Conservation (phyloP, 2,113 vertebrate genomes). For the Gobiocypris rarus region DNA sequence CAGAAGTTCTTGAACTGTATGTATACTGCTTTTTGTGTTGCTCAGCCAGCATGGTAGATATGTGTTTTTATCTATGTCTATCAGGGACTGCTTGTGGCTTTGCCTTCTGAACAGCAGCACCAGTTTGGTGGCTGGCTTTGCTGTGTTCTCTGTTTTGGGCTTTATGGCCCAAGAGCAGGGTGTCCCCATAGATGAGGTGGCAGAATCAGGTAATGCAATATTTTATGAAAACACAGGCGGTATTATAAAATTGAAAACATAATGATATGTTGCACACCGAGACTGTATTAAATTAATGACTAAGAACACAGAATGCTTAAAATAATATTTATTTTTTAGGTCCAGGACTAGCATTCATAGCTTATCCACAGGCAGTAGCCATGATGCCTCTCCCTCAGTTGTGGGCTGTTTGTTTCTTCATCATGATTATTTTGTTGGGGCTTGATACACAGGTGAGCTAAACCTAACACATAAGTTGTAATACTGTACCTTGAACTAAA, state of each 20-base stretch:
- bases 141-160: slow-evolving; percentile 78
- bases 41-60: not conserved
- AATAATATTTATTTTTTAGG: slow-evolving; percentile 58
- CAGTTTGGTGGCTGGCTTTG: slow-evolving; percentile 78
- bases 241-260: not conserved
- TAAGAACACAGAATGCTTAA: not conserved
- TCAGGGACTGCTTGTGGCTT: slow-evolving; percentile 74
- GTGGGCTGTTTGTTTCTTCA: slow-evolving; percentile 8
- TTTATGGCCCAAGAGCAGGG: slow-evolving; percentile 79
- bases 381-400: slow-evolving; percentile 78
- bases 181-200: slow-evolving; percentile 72
- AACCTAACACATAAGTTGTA: not conserved
- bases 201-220: slow-evolving; percentile 73
- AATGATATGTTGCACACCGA: not conserved
- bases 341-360: slow-evolving; percentile 67
- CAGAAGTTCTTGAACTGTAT: not conserved
- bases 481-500: not conserved
- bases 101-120: slow-evolving; percentile 76
- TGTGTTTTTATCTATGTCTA: slow-evolving; percentile 15
- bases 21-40: not conserved
- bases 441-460: slow-evolving; percentile 73
- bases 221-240: not conserved
- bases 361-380: slow-evolving; percentile 70
- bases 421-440: slow-evolving; percentile 64
- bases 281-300: not conserved